These are phyloP conservation scores for Uromys caudimaculatus DNA, from an alignment of 2,797 vertebrate species.

Conservation along the genomic window DNA sequence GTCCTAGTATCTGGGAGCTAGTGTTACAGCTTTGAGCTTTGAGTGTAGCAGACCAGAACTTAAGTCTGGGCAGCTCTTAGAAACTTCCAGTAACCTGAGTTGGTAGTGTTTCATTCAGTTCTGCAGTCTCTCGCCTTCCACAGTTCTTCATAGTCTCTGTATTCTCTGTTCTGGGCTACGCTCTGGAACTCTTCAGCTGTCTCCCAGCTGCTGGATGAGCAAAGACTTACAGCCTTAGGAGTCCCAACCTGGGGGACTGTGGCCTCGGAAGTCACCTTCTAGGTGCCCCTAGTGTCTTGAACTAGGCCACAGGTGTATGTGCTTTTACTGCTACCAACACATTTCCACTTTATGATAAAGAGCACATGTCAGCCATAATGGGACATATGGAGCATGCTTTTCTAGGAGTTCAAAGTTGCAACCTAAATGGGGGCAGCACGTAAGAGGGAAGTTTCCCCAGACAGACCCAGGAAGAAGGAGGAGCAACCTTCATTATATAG, in stretches of 20 bases:
- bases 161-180: not conserved
- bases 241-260: not conserved
- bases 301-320: not conserved
- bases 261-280: not conserved
- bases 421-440: not conserved
- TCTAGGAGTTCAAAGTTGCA: not conserved
- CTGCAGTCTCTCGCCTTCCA: not conserved
- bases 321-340: not conserved
- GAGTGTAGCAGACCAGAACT: not conserved
- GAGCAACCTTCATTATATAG: not conserved
- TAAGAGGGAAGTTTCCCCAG: too few relatives aligned
- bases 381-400: not conserved
- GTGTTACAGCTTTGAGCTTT: not conserved
- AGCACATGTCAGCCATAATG: not conserved
- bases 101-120: too few relatives aligned
- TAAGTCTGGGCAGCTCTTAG: not conserved
- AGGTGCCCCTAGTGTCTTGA: too few relatives aligned
- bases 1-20: not conserved
- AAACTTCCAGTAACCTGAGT: not conserved
- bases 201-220: not conserved
- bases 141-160: not conserved
- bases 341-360: not conserved
- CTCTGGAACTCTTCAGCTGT: not conserved
- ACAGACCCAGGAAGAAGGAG: not conserved
- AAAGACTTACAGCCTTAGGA: not conserved